Evolutionary conservation across 2,113 vertebrate genomes (phyloP), one percentile per base, ranked within the genome.

Genomic region (Cyphomyrus discorhynchus): DNA sequence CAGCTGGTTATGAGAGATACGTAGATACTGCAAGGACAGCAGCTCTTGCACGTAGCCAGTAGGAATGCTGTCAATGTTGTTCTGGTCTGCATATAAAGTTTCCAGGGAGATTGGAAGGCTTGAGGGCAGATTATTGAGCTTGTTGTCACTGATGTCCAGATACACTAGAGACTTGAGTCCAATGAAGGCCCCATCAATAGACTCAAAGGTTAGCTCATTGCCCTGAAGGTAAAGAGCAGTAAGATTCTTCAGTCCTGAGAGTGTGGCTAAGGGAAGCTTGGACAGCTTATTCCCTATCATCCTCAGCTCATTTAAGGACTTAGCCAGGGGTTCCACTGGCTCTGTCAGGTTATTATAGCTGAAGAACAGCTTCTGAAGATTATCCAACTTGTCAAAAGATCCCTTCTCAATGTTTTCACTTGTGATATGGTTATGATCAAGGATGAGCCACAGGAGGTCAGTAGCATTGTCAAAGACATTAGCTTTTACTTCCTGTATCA

Each of bases 381-480:
- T 93, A 90, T 96, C 96, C 74, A 99, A 94, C 92, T 97, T 98
- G 88, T 96, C 94, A 92, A 99, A 98, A 13, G 96, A 93, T 82
- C 91, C 97, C 90, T 96, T 96, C 86, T 97, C 97, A 6, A 99
- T 96, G 91, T 97, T 98, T 91, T 97, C 96, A 27, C 96, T 98
- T 93, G 93, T 96, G 91, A 99, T 95, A 84, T 95, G 95, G 90
- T 99, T 99, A 90, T 97, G 93, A 88, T 97, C 97, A 45, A 99
- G 92, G 87, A 98, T 96, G 49, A 99, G 94, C 98, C 98, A 99
- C 92, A 96, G 94, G 24, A 99, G 94, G 49, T 96, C 95, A 2
- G 97, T 98, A 13, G 98, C 98, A 0, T 99, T 99, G 89, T 98
- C 96, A 92, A 99, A 99, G 0, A 98, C 92, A 0, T 97, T 97